Evolutionary conservation across 2,888 invertebrate genomes (phyloP).

Genomic region (Heliothis peltigera): DNA sequence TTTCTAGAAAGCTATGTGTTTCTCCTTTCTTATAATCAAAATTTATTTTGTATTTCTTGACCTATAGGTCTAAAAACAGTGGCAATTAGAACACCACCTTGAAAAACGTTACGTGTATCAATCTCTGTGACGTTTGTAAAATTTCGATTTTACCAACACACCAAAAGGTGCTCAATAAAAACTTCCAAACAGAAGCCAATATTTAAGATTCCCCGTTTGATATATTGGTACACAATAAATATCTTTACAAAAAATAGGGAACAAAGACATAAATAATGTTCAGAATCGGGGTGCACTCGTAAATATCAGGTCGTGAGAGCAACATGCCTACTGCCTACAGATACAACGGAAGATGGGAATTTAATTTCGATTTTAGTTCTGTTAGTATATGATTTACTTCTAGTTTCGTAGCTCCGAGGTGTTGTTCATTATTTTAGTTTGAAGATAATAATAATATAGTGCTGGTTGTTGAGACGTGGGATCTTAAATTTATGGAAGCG

Average conservation of each 20-base stretch:
- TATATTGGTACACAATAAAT: slow-evolving; percentile 65
- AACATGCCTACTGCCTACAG: slow-evolving; percentile 66
- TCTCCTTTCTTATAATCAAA: too few relatives aligned
- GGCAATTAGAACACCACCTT: too few relatives aligned
- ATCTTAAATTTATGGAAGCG: not conserved
- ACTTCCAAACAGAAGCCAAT: slow-evolving; percentile 57
- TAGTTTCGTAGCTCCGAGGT: slow-evolving; percentile 12
- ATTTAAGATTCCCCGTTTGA: slow-evolving; percentile 58
- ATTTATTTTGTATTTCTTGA: too few relatives aligned
- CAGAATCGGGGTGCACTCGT: slow-evolving; percentile 77
- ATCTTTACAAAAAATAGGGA: slow-evolving; percentile 75
- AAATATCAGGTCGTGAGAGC: slow-evolving; percentile 82
- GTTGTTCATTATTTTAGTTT: slow-evolving; percentile 29
- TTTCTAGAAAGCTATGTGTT: too few relatives aligned
- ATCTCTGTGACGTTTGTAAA: too few relatives aligned
- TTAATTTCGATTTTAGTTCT: slow-evolving; percentile 59
- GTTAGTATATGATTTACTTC: slow-evolving; percentile 40
- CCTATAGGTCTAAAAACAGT: too few relatives aligned
- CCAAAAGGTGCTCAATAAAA: slow-evolving; percentile 38
- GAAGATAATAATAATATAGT: slow-evolving; percentile 11
- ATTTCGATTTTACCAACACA: not conserved
- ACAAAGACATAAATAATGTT: slow-evolving; percentile 86
- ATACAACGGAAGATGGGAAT: slow-evolving; percentile 52
- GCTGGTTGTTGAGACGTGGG: not conserved
- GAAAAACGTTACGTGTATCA: too few relatives aligned